Conservation (phyloP, 2,113 vertebrate species). For the Hiodon tergisus region DNA sequence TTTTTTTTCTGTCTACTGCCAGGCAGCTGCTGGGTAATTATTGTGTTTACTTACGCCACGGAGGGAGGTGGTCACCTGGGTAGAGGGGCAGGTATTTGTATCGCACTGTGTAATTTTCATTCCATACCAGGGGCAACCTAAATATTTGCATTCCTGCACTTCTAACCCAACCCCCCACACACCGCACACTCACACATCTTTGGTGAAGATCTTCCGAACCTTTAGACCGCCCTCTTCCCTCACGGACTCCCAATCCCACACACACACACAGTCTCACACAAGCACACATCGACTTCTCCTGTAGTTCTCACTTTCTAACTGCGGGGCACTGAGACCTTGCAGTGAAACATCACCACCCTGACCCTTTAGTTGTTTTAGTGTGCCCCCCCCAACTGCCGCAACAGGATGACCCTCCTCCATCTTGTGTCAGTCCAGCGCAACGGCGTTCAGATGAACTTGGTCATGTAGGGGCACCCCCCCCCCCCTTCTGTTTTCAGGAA, state of each 20-base stretch:
- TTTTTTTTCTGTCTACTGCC: slow-evolving; percentile 13
- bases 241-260: no score
- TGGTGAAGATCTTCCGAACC: no score
- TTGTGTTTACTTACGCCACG: slow-evolving; percentile 49
- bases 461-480: no score
- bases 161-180: slow-evolving; percentile 25
- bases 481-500: slow-evolving; percentile 2
- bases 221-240: no score
- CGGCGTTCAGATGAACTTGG: no score
- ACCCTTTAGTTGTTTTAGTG: not conserved
- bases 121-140: slow-evolving; percentile 47
- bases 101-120: slow-evolving; percentile 52
- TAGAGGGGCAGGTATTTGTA: slow-evolving; percentile 51
- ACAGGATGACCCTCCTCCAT: slow-evolving; percentile 8
- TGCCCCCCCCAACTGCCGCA: no score
- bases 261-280: no score
- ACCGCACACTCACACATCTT: not conserved
- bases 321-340: not conserved
- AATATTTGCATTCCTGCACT: slow-evolving; percentile 59
- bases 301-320: not conserved
- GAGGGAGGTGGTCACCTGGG: slow-evolving; percentile 60
- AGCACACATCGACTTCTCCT: no score
- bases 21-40: slow-evolving; percentile 45
- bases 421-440: slow-evolving; percentile 6
- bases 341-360: not conserved